Base-by-base conservation (phyloP, 1,140 invertebrate species). In the Olivierus martensii region DNA sequence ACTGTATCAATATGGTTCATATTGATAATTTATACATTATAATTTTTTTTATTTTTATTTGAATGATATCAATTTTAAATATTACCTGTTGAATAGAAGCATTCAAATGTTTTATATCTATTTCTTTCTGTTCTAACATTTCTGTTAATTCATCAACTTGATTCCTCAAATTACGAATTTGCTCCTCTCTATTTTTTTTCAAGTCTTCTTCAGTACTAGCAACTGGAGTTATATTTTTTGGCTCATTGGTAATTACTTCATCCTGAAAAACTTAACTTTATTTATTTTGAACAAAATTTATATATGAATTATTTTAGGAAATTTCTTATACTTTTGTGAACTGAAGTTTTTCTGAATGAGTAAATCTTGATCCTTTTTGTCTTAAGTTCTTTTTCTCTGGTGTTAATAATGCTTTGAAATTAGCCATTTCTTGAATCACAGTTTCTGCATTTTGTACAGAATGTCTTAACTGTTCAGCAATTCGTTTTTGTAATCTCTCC, bases 311-410 rank as follows among this genome's bases (percentile, higher is more conserved):
- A 2, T 28, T 28, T 28, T 28, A 28, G 9, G 9, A 9, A 28
- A 28, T 28, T 28, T 28, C 28, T 22, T 49, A 49, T 52, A 69
- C 68, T 60, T 69, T 61, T 39, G 65, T 63, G 65, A 70, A 71
- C 37, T 70, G 63, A n/a, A 72, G 59, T 59, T 71, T 67, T 59
- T 72, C 66, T 47, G 69, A 63, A 56, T 71, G 67, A 17, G 66
- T 65, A 55, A 73, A 71, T 12, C 69, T 56, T 14, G 70, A 71
- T 2, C 66, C 66, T 58, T 69, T 69, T 7, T 56, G 61, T 57
- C 28, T 28, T 28, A 28, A 28, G 9, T 28, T 28, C 9, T 28
- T 28, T 9, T 28, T 28, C 28, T 28, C 2, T 0, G 28, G 9
- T 9, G 28, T 28, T 2, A 9, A 4, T 9, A 28, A 9, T 28